A percentile compares a stretch with the other conserved stretches of the same genome.
Conservation (phyloP, 2,888 invertebrate genomes). For the Trichopria drosophilae region DNA sequence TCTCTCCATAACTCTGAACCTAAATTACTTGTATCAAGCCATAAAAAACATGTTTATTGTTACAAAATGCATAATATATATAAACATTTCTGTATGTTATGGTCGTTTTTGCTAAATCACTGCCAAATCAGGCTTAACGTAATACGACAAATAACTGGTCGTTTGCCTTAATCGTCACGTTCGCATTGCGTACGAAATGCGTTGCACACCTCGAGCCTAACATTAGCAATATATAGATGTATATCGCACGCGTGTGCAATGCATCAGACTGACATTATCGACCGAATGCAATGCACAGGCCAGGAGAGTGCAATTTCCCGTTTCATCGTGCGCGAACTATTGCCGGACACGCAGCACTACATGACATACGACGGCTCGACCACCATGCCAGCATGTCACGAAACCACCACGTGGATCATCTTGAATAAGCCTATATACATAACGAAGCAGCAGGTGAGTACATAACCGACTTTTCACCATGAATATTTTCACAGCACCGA, state of each 20-base stretch:
- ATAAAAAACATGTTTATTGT: no score
- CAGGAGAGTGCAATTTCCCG: conserved; percentile 83
- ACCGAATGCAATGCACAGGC: conserved; percentile 62
- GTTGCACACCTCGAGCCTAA: conserved; percentile 8
- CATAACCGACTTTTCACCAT: neutral
- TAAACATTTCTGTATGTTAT: no score
- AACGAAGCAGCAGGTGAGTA: conserved; percentile 89
- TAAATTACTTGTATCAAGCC: no score
- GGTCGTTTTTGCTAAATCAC: no score
- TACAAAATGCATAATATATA: no score
- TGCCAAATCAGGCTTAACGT: no score
- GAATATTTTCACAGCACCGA: neutral
- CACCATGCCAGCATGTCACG: conserved; percentile 96
- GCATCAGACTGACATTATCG: conserved; percentile 44
- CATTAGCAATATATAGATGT: conserved; percentile 22
- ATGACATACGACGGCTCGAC: conserved; percentile 98
- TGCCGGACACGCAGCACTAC: conserved; percentile 93
- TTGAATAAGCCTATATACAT: conserved; percentile 98
- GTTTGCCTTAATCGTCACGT: conserved; percentile 15
- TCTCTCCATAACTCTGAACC: no score
- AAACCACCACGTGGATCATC: conserved; percentile 98
- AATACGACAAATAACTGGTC: no score
- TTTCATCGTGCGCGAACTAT: conserved; percentile 81
- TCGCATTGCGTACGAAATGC: conserved; percentile 12
- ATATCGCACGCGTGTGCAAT: conserved; percentile 20